Base-by-base conservation (phyloP, 2,113 vertebrate genomes). In the Paracanthobrama guichenoti region DNA sequence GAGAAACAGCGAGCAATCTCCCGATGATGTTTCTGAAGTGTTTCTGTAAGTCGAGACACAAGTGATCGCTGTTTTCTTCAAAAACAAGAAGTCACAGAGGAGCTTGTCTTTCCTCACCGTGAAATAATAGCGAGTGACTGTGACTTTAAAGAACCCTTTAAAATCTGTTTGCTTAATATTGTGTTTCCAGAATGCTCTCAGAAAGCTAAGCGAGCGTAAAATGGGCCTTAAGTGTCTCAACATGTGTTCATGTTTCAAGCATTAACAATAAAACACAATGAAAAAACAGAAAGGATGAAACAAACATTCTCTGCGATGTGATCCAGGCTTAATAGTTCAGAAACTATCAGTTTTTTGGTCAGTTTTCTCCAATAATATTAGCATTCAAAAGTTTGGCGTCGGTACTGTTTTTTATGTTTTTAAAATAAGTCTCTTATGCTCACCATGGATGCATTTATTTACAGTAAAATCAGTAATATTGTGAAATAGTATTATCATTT, bases 1-100 rank as follows among this genome's bases (percentile, higher is more conserved):
- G 81, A 91, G 90, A 57, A 91, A 91, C 89, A 89, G 90, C 90
- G 85, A 53, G 85, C 86, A 85, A 87, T 62, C 86, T 90, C 88
- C 90, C 77, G 57, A 86, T 60, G 80, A 79, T 90, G 86, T 79
- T 86, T 87, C 82, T 87, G 80, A 91, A 82, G 82, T 75, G 31
- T 87, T 80, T 81, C 79, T 87, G 44, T 60, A 26, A 35, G 85
- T 84, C 50, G 35, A 85, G 64, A 55, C 0, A n/a, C 31, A 72
- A 87, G 53, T 57, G 39, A 74, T 28, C 18, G 10, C 50, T 31
- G 71, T 77, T 44, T 66, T 81, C 84, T 82, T 84, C 12, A 44
- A 28, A 76, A 46, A 57, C 44, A 60, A 50, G 48, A 31, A 80
- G 82, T 62, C 28, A 60, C 46, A 31, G 4, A 66, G 24, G n/a